Evolutionary conservation across 37 sponge, comb jelly and placozoan genomes (phyloP).

Genomic region (Haliclona indistincta): DNA sequence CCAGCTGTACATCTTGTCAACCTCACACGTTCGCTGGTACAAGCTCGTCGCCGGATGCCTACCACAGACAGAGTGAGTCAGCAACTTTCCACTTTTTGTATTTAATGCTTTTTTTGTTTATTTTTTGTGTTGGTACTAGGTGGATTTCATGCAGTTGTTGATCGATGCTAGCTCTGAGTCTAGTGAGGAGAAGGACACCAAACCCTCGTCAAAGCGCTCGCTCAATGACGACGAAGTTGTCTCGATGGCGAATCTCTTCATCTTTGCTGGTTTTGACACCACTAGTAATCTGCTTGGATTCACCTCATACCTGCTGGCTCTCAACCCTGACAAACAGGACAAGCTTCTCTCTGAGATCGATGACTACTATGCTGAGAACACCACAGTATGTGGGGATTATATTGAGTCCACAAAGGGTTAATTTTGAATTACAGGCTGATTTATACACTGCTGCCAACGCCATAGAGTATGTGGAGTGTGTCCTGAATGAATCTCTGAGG

Average conservation of each 20-base stretch:
- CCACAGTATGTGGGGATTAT: neutral
- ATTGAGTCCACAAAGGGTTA: neutral
- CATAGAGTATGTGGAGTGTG: conserved; percentile 76
- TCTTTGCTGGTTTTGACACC: conserved; percentile 11
- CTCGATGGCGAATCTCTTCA: neutral
- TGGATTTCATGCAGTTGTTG: conserved; percentile 71
- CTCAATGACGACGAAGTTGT: neutral
- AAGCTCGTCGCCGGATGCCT: neutral
- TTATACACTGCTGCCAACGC: conserved; percentile 66
- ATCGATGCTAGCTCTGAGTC: conserved; percentile 52
- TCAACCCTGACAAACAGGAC: conserved; percentile 8
- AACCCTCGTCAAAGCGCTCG: no score
- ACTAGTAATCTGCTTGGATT: conserved; percentile 13
- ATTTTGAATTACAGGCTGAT: no score
- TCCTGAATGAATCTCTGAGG: conserved; percentile 77
- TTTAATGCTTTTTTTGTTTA: no score
- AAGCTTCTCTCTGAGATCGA: conserved; percentile 10
- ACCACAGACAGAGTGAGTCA: neutral
- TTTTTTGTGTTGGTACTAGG: conserved; percentile 15
- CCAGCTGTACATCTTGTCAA: no score
- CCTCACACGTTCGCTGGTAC: no score
- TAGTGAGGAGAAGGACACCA: neutral
- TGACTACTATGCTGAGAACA: neutral
- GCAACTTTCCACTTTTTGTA: neutral
- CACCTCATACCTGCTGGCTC: conserved; percentile 12